Base-by-base conservation (phyloP, 37 sponge, comb jelly and placozoan species). In the Amphimedon queenslandica region DNA sequence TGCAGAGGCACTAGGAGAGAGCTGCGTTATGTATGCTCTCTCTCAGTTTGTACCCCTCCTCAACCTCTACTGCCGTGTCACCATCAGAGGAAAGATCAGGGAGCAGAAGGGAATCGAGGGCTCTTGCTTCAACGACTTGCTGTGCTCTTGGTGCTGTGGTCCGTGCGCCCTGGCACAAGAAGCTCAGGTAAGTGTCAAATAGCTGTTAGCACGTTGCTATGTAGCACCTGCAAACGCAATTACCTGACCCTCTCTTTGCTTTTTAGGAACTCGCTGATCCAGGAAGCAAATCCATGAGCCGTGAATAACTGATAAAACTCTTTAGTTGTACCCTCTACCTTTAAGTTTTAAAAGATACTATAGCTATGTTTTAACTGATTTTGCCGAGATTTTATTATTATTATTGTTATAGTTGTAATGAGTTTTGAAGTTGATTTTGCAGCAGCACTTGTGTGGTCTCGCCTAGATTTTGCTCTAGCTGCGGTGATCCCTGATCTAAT, bases 21-120 rank as follows among this genome's bases (percentile, higher is more conserved):
- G 64, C 72, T 83, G 84, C 43, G 30, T 89, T 36, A 57, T 70
- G 77, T 83, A 79, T 75, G 84, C 77, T 25, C 75, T 89, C 42
- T 32, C 76, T 42, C 51, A 66, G 57, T 74, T 83, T 58, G 80
- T 89, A 31, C 90, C 90, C 1, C 40, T 89, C 2, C 73, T 89
- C 31, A 53, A 76, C 68, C 27, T 83, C 37, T 79, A 64, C 69
- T 78, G 76, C 75, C 57, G 70, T 13, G 40, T 70, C 2, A 57
- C 20, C 23, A 47, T 80, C 27, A 71, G 90, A 47, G 80, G 80
- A 3, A 79, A 58, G 76, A 89, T 83, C 57, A 71, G 84, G 34
- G 90, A 89, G 34, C 84, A 89, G 72, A 89, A 84, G 67, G 90
- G 90, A 3, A 89, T 89, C 40, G 84, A 89, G 56, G 90, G 83